phyloP scores from a whole-genome alignment of 37 sponge, comb jelly and placozoan species.

The Lycopodina hypogea region DNA sequence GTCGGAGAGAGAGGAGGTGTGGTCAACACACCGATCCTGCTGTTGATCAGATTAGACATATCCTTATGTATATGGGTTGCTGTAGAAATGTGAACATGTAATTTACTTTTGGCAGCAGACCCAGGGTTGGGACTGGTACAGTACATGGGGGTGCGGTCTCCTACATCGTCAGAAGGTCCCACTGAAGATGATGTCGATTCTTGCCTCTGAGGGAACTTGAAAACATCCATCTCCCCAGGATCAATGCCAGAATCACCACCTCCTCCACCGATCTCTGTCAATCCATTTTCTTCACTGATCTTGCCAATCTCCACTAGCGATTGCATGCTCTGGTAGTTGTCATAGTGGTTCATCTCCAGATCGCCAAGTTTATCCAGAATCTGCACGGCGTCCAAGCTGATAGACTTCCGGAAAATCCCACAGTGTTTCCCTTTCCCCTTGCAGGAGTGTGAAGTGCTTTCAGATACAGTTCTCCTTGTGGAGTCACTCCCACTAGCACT shows the following conservation, averaged over 20 bases:
- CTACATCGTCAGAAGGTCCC: background rate
- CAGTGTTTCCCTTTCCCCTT: background rate
- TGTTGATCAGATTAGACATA: no score
- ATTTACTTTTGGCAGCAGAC: no score
- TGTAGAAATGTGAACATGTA: no score
- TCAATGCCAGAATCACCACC: conserved; percentile 55
- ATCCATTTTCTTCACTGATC: no score
- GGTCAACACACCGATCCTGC: background rate
- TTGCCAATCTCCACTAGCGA: background rate
- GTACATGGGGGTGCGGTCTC: background rate
- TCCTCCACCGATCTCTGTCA: background rate
- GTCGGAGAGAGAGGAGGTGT: background rate
- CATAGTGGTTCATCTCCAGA: conserved; percentile 1
- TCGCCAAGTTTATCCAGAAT: background rate
- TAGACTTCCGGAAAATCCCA: background rate
- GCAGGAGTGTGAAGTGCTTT: no score
- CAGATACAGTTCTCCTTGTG: no score
- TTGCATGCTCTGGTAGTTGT: conserved; percentile 21
- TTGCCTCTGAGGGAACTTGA: conserved; percentile 16
- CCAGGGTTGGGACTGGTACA: background rate
- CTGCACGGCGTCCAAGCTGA: background rate
- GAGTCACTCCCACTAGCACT: no score
- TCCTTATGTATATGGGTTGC: background rate
- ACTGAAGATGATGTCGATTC: background rate
- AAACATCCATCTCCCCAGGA: conserved; percentile 39